Conservation (phyloP, 2,113 vertebrate species). For the Grammatotria lemairii region DNA sequence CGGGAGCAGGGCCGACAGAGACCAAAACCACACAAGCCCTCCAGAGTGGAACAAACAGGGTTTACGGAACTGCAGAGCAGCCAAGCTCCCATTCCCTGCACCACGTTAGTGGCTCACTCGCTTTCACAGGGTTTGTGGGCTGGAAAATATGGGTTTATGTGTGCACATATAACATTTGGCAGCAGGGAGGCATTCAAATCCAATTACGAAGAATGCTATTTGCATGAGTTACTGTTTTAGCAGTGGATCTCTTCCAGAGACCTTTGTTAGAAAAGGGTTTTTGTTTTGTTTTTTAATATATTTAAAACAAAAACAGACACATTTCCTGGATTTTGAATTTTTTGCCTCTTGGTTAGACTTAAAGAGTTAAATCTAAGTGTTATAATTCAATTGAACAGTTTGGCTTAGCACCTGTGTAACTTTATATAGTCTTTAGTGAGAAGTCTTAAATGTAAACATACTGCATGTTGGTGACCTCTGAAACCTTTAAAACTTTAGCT, state of each 20-base stretch:
- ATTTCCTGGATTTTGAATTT: conserved; percentile 17
- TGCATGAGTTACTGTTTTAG: conserved; percentile 68
- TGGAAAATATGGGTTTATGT: conserved; percentile 69
- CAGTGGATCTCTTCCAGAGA: conserved; percentile 29
- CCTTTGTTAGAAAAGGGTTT: conserved; percentile 36
- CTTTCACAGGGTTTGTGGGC: conserved; percentile 64
- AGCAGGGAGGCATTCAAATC: conserved; percentile 70
- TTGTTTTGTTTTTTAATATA: not conserved
- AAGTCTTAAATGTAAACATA: not conserved
- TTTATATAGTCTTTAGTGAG: not conserved
- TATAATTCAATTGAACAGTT: not conserved
- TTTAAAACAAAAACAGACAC: not conserved
- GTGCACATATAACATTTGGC: conserved; percentile 69
- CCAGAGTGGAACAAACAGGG: conserved; percentile 62
- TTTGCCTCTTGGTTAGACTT: not conserved
- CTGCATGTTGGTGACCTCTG: not conserved
- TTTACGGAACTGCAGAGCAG: conserved; percentile 55
- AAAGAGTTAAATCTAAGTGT: not conserved
- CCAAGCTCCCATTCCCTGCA: conserved; percentile 45
- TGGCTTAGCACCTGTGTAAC: not conserved
- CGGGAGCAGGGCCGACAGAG: conserved; percentile 23
- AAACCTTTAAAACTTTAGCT: not conserved
- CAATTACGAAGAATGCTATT: conserved; percentile 65
- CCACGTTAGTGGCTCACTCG: conserved; percentile 49
- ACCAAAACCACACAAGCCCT: conserved; percentile 48